Evolutionary conservation across 2,888 invertebrate species (phyloP), one percentile per base, ranked within the genome.

Genomic region (Brachylomia viminalis): DNA sequence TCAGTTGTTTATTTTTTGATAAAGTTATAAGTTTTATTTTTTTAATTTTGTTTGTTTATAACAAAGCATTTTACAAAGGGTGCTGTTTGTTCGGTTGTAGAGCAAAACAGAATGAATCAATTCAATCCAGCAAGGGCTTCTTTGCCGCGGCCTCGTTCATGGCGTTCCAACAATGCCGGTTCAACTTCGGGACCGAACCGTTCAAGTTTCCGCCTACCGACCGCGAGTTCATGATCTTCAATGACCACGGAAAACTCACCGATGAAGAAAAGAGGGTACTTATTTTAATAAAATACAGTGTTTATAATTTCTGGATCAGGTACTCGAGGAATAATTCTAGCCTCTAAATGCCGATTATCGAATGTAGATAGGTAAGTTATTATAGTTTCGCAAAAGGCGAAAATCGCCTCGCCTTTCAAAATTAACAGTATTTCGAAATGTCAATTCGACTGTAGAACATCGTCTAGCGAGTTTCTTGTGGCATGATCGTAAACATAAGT

Each of bases 111-210:
- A 75, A 66, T 56, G 66, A 82, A 42, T 2, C 54, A 33, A 61
- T 42, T 54, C 75, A 81, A 79, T 65, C 77, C 93, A 98, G 98
- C 87, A 97, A 97, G 87, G 99, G 99, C 49, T 99, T 98, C 95
- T 99, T 98, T 95, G 99, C 99, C 15, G 99, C 99, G 6, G 99
- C 99, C 6, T 99, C 99, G 93, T 99, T 99, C 94, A 99, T 99
- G 99, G 98, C 99, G 82, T 99, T 99, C 97, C 99, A 99, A 93
- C 99, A 99, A 92, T 99, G 99, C 95, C 97, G 98, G 68, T 99
- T 99, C 95, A 99, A 99, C 95, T 99, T 99, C 94, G 99, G 99
- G 72, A 97, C 97, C 80, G 97, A 97, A 82, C 97, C 98, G 1
- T 99, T 99, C 95, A 96, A 96, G 87, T 98, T 96, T 96, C 98